Evolutionary conservation across 2,113 vertebrate species (phyloP).

Genomic region (Oriolus oriolus): DNA sequence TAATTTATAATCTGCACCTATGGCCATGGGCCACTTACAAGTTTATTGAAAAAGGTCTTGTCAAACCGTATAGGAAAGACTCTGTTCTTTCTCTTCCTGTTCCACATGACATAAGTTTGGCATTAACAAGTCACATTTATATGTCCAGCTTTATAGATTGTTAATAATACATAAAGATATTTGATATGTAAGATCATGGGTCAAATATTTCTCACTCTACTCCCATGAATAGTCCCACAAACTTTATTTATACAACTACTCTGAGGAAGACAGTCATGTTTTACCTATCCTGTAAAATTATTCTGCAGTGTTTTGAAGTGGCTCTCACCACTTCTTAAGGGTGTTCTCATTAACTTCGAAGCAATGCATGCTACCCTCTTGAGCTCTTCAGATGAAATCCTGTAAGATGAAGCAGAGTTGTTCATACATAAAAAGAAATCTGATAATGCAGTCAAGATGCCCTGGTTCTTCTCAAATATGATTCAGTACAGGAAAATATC

Average conservation of each 20-base stretch:
- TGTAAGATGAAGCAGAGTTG: neutral
- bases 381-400: constrained; percentile 31
- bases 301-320: constrained; percentile 9
- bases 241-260: neutral
- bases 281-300: constrained; percentile 29
- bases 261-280: neutral
- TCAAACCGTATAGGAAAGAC: constrained; percentile 50
- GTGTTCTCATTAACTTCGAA: constrained; percentile 11
- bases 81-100: constrained; percentile 62
- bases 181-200: constrained; percentile 53
- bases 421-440: constrained; percentile 12
- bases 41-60: constrained; percentile 47
- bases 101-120: constrained; percentile 65
- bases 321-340: constrained; percentile 7
- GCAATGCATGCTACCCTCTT: neutral
- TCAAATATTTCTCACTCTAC: constrained; percentile 48
- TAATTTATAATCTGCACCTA: constrained; percentile 69
- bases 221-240: neutral
- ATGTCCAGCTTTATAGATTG: constrained; percentile 56
- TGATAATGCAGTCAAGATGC: neutral
- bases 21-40: constrained; percentile 33
- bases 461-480: constrained; percentile 32
- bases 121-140: constrained; percentile 58
- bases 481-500: constrained; percentile 28
- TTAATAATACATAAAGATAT: constrained; percentile 66